Percentiles rank a stretch among this genome's conserved stretches.
Evolutionary conservation across 1,140 invertebrate genomes (phyloP).

Genomic region (Frieseomelitta varia): DNA sequence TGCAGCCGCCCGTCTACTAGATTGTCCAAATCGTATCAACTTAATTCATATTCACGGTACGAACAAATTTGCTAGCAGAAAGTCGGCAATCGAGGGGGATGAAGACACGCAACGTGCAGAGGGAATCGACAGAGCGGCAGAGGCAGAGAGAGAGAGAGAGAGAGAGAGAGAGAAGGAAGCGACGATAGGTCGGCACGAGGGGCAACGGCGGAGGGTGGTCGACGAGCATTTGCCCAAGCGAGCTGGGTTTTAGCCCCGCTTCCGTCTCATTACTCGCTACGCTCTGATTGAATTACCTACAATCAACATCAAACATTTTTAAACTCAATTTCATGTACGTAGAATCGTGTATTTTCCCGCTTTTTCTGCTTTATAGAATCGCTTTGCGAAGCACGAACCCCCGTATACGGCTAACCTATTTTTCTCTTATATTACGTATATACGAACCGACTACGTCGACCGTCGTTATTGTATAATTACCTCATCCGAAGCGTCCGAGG

Average conservation of each 20-base stretch:
- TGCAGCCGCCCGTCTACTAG: slow-evolving; percentile 52
- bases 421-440: slow-evolving; percentile 55
- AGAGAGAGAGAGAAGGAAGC: slow-evolving; percentile 17
- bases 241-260: slow-evolving; percentile 68
- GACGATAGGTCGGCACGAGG: slow-evolving; percentile 18
- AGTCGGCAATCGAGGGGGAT: slow-evolving; percentile 64
- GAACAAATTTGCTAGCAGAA: slow-evolving; percentile 71
- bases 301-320: slow-evolving; percentile 79
- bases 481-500: not conserved
- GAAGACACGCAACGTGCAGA: slow-evolving; percentile 34
- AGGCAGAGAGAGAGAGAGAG: slow-evolving; percentile 23
- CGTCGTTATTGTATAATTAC: slow-evolving; percentile 60
- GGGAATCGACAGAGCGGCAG: slow-evolving; percentile 15
- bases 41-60: slow-evolving; percentile 74
- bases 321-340: slow-evolving; percentile 74
- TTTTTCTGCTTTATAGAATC: slow-evolving; percentile 67
- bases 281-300: slow-evolving; percentile 76
- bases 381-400: slow-evolving; percentile 55
- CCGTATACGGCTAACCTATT: slow-evolving; percentile 47
- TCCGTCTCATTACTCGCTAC: slow-evolving; percentile 77
- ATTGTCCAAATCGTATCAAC: slow-evolving; percentile 71
- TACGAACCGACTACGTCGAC: slow-evolving; percentile 20
- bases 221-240: slow-evolving; percentile 70
- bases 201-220: slow-evolving; percentile 46
- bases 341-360: slow-evolving; percentile 59